Conservation (phyloP, 37 sponge, comb jelly and placozoan species). For the Diacarnus erythraeanus region DNA sequence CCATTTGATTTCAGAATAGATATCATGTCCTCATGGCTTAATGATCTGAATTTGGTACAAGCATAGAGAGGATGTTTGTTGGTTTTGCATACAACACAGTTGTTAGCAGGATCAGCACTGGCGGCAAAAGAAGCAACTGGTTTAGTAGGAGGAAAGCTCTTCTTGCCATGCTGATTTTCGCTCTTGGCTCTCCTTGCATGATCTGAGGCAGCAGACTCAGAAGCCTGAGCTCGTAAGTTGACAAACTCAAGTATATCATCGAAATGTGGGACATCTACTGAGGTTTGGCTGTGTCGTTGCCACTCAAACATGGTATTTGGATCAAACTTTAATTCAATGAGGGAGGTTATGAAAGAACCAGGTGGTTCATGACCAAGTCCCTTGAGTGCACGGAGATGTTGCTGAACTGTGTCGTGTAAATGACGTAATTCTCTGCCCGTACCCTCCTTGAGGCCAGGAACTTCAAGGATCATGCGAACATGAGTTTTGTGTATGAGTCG, state of each 20-base stretch:
- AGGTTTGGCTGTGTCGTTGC: conserved; percentile 50
- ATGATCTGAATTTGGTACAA: conserved; percentile 29
- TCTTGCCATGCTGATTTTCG: too few relatives aligned
- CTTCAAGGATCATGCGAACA: too few relatives aligned
- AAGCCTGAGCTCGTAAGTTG: neutral
- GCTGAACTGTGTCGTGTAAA: neutral
- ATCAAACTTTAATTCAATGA: conserved; percentile 44
- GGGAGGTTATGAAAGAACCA: conserved; percentile 16
- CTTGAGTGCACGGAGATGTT: neutral
- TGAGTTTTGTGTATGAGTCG: too few relatives aligned
- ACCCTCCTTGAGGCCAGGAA: too few relatives aligned
- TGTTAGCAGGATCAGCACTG: neutral
- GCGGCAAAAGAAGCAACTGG: neutral
- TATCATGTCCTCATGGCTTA: conserved; percentile 23
- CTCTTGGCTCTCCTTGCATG: too few relatives aligned
- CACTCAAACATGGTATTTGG: conserved; percentile 32
- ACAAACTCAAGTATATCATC: too few relatives aligned
- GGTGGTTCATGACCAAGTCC: neutral
- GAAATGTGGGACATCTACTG: too few relatives aligned
- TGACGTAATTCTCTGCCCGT: neutral
- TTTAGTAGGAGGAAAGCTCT: neutral
- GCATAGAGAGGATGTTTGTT: conserved; percentile 33
- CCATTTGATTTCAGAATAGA: conserved; percentile 4
- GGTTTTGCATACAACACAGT: conserved; percentile 4
- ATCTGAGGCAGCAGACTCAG: neutral